Evolutionary conservation across 2,797 vertebrate genomes (phyloP).

Genomic region (Miichthys miiuy): DNA sequence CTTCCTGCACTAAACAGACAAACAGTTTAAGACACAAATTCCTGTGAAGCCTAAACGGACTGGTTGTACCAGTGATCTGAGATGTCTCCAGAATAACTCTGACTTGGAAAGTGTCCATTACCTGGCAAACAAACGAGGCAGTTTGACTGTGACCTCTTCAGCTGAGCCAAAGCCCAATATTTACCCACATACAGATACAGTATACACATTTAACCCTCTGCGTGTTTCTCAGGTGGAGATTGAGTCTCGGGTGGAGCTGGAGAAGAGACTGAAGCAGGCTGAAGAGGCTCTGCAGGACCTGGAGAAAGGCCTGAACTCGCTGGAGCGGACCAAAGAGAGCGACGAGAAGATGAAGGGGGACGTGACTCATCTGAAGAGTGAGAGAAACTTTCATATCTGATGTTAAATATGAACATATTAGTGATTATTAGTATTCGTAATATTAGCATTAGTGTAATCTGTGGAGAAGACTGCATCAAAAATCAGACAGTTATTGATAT

Average conservation of each 20-base stretch:
- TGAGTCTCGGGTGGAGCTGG: slow-evolving; percentile 92
- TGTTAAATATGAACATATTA: neutral
- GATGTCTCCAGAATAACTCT: neutral
- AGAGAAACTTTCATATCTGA: slow-evolving; percentile 58
- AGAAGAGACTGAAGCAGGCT: slow-evolving; percentile 90
- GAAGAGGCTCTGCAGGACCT: slow-evolving; percentile 92
- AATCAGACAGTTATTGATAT: neutral
- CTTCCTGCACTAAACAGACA: neutral
- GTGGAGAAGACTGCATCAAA: neutral
- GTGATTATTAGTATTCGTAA: neutral
- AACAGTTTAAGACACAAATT: neutral
- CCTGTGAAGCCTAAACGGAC: neutral
- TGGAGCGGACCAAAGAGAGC: slow-evolving; percentile 89
- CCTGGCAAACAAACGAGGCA: too few relatives aligned
- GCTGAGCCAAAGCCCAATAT: neutral
- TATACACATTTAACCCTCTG: neutral
- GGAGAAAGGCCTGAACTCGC: slow-evolving; percentile 92
- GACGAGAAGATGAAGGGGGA: slow-evolving; percentile 97
- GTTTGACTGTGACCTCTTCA: neutral
- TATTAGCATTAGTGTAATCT: neutral
- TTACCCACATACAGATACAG: neutral
- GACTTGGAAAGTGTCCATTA: too few relatives aligned
- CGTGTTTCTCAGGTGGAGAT: slow-evolving; percentile 88
- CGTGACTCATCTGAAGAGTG: slow-evolving; percentile 94
- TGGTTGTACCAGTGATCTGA: neutral